A percentile compares a stretch with the other conserved stretches of the same genome.
Evolutionary conservation across 2,888 invertebrate species (phyloP).

Genomic region (Cordilura impudica): DNA sequence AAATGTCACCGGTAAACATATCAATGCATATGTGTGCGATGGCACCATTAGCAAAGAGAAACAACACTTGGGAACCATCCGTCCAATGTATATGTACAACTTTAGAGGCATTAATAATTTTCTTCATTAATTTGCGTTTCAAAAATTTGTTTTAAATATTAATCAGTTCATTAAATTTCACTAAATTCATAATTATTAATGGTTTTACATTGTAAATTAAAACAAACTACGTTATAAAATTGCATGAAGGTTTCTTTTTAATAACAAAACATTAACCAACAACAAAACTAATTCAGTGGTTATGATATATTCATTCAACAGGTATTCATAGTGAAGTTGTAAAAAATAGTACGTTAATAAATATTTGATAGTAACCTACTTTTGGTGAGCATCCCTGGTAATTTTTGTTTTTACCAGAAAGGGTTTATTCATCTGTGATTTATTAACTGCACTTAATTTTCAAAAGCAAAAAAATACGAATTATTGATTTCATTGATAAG

Average conservation of each 20-base stretch:
- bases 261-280: conserved; percentile 42
- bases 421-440: too few species aligned
- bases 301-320: conserved; percentile 26
- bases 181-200: conserved; percentile 43
- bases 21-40: conserved; percentile 86
- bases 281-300: conserved; percentile 13
- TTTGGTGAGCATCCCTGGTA: not conserved
- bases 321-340: conserved; percentile 39
- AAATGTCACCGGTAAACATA: conserved; percentile 85
- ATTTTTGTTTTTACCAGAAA: too few species aligned
- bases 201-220: conserved; percentile 43
- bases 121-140: not conserved
- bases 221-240: conserved; percentile 29
- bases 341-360: conserved; percentile 16
- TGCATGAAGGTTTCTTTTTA: conserved; percentile 22
- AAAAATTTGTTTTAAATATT: too few species aligned
- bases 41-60: conserved; percentile 88
- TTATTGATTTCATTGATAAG: too few species aligned
- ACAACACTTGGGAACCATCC: conserved; percentile 81
- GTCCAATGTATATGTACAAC: conserved; percentile 86
- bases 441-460: too few species aligned
- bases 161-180: too few species aligned
- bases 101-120: conserved; percentile 74
- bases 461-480: too few species aligned
- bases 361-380: not conserved